Evolutionary conservation across 2,797 vertebrate genomes (phyloP).

Genomic region (Danio kyathit): DNA sequence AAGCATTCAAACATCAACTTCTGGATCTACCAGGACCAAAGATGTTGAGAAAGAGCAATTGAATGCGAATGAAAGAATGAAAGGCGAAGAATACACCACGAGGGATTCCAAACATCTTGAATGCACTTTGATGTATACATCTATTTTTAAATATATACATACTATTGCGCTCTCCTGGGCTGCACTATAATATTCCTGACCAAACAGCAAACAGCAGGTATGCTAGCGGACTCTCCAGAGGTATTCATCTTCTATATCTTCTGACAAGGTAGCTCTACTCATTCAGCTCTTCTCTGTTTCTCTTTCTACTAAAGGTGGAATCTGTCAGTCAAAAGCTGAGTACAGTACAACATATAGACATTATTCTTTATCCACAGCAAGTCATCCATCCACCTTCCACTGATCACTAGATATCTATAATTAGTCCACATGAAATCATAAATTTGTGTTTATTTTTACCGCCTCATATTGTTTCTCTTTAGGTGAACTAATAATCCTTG

Average conservation of each 20-base stretch:
- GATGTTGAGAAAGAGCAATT: constrained; percentile 31
- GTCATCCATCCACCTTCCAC: background rate
- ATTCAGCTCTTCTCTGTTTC: constrained; percentile 11
- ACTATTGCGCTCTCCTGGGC: constrained; percentile 24
- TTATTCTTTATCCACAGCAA: background rate
- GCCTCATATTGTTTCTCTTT: too few relatives aligned
- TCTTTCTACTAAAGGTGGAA: constrained; percentile 21
- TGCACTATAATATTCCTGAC: constrained; percentile 23
- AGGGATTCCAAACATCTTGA: constrained; percentile 33
- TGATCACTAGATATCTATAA: background rate
- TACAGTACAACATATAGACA: background rate
- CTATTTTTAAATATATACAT: constrained; percentile 58
- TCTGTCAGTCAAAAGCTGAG: constrained; percentile 2
- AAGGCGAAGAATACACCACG: constrained; percentile 38
- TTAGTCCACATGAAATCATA: background rate
- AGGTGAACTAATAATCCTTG: too few relatives aligned
- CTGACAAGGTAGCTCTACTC: constrained; percentile 15
- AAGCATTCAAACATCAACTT: constrained; percentile 35
- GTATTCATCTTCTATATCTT: constrained; percentile 22
- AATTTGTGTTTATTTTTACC: too few relatives aligned
- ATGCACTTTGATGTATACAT: constrained; percentile 55
- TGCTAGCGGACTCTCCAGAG: constrained; percentile 23
- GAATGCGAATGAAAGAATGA: constrained; percentile 28
- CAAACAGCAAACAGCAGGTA: constrained; percentile 35
- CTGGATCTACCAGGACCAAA: constrained; percentile 38